phyloP scores from a whole-genome alignment of 2,888 invertebrate genomes.

The Ophioninae sp. region DNA sequence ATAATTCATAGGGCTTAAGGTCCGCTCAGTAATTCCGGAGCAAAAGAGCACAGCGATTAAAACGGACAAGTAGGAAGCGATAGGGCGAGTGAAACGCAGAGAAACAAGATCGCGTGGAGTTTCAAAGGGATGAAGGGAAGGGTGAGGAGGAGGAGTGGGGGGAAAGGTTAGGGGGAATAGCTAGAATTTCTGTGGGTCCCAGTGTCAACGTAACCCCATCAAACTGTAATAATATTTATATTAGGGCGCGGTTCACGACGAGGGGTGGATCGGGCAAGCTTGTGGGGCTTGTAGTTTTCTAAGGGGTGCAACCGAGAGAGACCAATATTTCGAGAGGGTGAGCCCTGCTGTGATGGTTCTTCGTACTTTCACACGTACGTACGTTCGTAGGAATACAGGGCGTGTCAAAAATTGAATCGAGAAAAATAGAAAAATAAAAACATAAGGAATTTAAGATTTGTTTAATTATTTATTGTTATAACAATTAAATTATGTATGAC shows the following conservation, averaged over 20 bases:
- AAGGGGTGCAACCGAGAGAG: conserved; percentile 64
- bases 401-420: neutral
- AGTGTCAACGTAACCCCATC: conserved; percentile 81
- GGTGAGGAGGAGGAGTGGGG: no score
- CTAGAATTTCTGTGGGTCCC: conserved; percentile 67
- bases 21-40: conserved; percentile 30
- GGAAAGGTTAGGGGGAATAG: conserved; percentile 59
- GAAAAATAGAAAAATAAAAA: neutral
- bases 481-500: no score
- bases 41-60: conserved; percentile 40
- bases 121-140: conserved; percentile 42
- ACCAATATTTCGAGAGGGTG: conserved; percentile 68
- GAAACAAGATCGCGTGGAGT: conserved; percentile 56
- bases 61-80: conserved; percentile 31
- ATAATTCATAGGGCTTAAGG: conserved; percentile 22
- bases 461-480: no score
- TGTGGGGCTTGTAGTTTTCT: conserved; percentile 60
- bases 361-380: conserved; percentile 17
- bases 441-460: no score
- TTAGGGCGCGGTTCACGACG: conserved; percentile 77
- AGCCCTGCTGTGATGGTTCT: conserved; percentile 46
- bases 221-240: conserved; percentile 82
- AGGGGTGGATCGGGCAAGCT: conserved; percentile 70
- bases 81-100: conserved; percentile 33
- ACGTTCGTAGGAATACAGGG: conserved; percentile 1